Base-by-base conservation (phyloP, 2,888 invertebrate species). In the Rhamphomyia laevipes region DNA sequence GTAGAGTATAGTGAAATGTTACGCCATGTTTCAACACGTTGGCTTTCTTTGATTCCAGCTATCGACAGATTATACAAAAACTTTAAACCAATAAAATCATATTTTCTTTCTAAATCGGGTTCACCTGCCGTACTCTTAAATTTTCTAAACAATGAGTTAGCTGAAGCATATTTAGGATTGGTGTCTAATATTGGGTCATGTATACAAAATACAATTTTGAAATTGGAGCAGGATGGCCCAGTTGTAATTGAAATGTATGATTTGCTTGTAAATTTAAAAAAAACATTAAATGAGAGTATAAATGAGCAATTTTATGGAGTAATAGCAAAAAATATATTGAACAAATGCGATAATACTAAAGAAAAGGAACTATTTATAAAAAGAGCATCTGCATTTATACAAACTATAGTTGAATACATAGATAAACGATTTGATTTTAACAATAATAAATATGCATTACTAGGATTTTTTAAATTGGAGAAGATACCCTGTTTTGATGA, bases 41-140 rank as follows among this genome's bases (percentile, higher is more conserved):
- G 37, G 45, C 16, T 45, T 23, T 27, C 37, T 38, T n/a, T 45
- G 18, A 17, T 45, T 7, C 45, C 45, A 15, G 38, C 45, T 37
- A 23, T 45, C 9, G 38, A 38, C 9, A 17, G 45, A 4, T 23
- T 45, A n/a, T 37, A 37, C 15, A 38, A 45, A 45, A 27, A 45
- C 33, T 45, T 45, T 45, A 37, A 45, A n/a, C 38, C 38, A 7
- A 45, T 45, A 45, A 45, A 45, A 38, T 17, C 45, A 15, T 45
- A 38, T 37, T 45, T 45, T n/a, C 12, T 15, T 21, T 45, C 45
- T 15, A 21, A 21, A 45, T 23, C 23, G 6, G n/a, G 16, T 13
- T 15, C 13, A 23, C 15, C 38, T n/a, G 23, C 23, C 10, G 21
- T 38, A 4, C n/a, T 18, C 5, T 21, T 37, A 9, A 4, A 21